phyloP scores from a whole-genome alignment of 2,888 invertebrate species.

The Pristionchus arcanus region DNA sequence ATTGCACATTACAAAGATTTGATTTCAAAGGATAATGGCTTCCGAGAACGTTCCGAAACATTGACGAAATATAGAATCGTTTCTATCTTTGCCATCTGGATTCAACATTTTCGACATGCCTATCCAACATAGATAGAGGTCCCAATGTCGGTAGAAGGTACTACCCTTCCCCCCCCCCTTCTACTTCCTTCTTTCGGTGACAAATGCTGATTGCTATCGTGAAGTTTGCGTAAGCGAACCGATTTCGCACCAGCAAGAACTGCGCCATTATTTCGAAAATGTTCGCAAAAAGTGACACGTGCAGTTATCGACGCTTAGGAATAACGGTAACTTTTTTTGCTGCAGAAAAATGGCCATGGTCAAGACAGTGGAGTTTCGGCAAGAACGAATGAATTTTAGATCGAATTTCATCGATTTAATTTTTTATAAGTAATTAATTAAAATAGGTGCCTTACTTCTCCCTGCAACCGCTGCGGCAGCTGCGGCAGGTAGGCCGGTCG shows the following conservation, averaged over 20 bases:
- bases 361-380: neutral
- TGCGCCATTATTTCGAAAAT: neutral
- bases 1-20: neutral
- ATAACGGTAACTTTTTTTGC: neutral
- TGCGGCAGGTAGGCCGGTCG: constrained; percentile 32
- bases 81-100: neutral
- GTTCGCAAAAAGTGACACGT: constrained; percentile 5
- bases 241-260: neutral
- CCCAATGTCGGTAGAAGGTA: neutral
- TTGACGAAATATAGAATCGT: neutral
- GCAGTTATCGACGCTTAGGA: neutral
- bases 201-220: constrained; percentile 11
- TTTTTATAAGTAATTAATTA: neutral
- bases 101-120: neutral
- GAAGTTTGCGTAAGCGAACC: constrained; percentile 4
- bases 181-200: neutral
- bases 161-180: neutral
- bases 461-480: constrained; percentile 37
- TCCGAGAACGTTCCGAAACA: neutral
- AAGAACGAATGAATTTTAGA: neutral
- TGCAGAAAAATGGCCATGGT: neutral
- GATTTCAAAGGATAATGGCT: neutral
- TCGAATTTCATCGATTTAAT: too few relatives aligned
- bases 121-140: neutral
- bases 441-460: neutral